Evolutionary conservation across 2,797 vertebrate genomes (phyloP), one percentile per base, ranked within the genome.

Genomic region (Euthynnus affinis): DNA sequence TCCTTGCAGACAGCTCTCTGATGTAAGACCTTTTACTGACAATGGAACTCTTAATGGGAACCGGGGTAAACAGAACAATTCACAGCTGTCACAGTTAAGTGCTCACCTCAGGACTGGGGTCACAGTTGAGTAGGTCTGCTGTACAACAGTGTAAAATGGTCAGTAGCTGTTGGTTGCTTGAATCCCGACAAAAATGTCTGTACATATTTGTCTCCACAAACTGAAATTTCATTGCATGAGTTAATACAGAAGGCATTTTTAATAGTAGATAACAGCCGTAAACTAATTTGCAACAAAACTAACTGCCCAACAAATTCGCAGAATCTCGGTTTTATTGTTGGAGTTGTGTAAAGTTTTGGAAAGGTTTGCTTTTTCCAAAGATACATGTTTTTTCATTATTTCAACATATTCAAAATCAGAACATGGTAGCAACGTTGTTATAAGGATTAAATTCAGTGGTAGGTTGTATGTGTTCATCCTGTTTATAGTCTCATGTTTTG

Each of bases 11-110:
- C 60, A 49, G 12, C 12, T 32, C 70, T 75, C 63, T 70, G 70
- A 76, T 73, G 58, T 70, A 55, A 76, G 44, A 58, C 23, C 23
- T 34, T 80, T 70, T 48, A 67, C 63, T 71, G 67, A 66, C 23
- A 67, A 52, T 61, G 61, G 22, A 49, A 53, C 51, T 65, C 71
- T 64, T 82, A 61, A 78, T 71, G 56, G 63, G 60, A 71, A 69
- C 59, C 55, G 32, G 70, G 70, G 9, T 74, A 60, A 83, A 83
- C 71, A 71, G 23, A 6, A 4, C 1, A 20, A 58, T 51, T 56
- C 53, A 32, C 53, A 46, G 61, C 48, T 3, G 44, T 22, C 78
- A 65, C 8, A 14, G 17, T 23, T 18, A 6, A 29, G 4, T 15
- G 29, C 6, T 32, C 29, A 32, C 29, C 29, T 32, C 29, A 32